phyloP scores from a whole-genome alignment of 1,140 invertebrate genomes.

The Akabosia matsudoensis region DNA sequence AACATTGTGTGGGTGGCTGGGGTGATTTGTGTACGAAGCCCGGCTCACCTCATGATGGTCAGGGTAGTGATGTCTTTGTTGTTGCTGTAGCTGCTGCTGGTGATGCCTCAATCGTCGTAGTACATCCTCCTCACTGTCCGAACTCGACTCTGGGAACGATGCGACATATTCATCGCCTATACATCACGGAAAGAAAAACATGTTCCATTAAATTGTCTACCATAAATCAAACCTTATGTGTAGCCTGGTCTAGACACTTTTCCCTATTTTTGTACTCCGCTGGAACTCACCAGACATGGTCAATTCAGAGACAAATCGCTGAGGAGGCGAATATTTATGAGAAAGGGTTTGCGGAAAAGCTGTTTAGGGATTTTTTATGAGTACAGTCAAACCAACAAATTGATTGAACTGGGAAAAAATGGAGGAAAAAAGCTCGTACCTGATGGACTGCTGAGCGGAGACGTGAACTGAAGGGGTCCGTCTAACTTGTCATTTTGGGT shows the following conservation, averaged over 20 bases:
- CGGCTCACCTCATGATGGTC: conserved; percentile 19
- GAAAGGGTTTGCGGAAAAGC: no score
- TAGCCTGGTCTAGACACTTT: no score
- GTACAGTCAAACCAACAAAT: no score
- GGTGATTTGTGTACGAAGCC: conserved; percentile 12
- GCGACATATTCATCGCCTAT: conserved; percentile 60
- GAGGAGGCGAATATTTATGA: no score
- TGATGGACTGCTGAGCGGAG: neutral
- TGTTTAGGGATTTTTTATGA: no score
- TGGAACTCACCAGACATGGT: no score
- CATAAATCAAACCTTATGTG: no score
- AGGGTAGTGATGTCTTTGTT: conserved; percentile 15
- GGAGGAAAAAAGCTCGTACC: neutral
- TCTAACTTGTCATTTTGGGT: conserved; percentile 1
- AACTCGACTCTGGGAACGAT: conserved; percentile 63
- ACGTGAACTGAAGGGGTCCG: neutral
- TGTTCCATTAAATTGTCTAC: no score
- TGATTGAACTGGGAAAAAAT: neutral
- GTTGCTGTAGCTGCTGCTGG: conserved; percentile 43
- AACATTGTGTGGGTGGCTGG: neutral
- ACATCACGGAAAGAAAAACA: conserved; percentile 44
- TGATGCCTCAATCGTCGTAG: conserved; percentile 56
- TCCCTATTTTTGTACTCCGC: no score
- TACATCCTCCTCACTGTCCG: conserved; percentile 74
- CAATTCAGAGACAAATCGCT: no score